Evolutionary conservation across 2,113 vertebrate genomes (phyloP).

Genomic region (Triplophysa dalaica): DNA sequence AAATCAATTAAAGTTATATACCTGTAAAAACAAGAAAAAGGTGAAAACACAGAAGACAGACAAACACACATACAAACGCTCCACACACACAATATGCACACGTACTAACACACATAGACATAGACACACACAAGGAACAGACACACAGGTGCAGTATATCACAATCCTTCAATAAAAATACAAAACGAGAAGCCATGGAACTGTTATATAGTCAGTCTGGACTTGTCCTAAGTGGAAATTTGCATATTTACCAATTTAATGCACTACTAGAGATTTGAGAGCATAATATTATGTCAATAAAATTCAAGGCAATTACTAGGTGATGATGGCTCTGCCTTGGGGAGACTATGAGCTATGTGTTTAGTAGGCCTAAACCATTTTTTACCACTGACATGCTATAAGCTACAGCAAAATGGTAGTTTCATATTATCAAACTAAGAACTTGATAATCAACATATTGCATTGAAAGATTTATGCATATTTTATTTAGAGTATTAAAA

Average conservation of each 20-base stretch:
- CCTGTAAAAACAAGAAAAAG: no score
- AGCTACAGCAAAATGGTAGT: not conserved
- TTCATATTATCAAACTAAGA: slow-evolving; percentile 7
- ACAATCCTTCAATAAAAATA: slow-evolving; percentile 16
- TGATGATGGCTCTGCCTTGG: slow-evolving; percentile 1
- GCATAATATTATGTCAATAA: slow-evolving; percentile 9
- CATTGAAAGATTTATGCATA: slow-evolving; percentile 9
- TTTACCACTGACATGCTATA: not conserved
- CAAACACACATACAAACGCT: no score
- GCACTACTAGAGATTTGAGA: not conserved
- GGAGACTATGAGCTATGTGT: not conserved
- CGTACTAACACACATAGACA: no score
- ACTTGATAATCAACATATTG: not conserved
- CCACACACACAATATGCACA: no score
- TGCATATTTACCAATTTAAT: slow-evolving; percentile 17
- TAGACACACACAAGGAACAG: no score
- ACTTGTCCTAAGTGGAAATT: slow-evolving; percentile 10
- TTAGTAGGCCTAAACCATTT: not conserved
- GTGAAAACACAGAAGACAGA: no score
- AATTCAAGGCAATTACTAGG: not conserved
- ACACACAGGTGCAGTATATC: not conserved
- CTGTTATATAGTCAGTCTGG: not conserved
- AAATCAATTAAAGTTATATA: no score
- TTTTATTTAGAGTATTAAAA: not conserved
- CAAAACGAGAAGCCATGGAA: not conserved